Conservation (phyloP, 2,888 invertebrate species). For the Sinhomidia bicolor region DNA sequence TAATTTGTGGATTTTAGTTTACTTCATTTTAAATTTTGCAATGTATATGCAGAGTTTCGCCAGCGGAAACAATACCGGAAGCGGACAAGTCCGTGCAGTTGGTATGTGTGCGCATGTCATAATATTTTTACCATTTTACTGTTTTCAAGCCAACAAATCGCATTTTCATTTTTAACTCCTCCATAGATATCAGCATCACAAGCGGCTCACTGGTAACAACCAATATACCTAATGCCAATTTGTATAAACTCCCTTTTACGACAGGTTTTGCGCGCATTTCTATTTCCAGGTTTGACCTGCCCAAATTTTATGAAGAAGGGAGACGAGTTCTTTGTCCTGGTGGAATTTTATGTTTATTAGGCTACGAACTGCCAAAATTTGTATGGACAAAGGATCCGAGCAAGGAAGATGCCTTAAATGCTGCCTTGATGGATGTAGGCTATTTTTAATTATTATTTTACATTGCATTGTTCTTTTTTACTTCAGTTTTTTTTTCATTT, state of each 20-base stretch:
- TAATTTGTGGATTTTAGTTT: too few relatives aligned
- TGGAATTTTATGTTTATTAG: conserved; percentile 70
- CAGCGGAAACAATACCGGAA: conserved; percentile 82
- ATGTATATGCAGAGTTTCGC: conserved; percentile 77
- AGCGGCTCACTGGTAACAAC: conserved; percentile 82
- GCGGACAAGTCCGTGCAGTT: conserved; percentile 81
- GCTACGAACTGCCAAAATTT: conserved; percentile 73
- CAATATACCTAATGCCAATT: too few relatives aligned
- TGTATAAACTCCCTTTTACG: neutral
- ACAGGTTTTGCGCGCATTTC: neutral
- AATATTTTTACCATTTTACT: neutral
- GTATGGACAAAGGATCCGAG: conserved; percentile 63
- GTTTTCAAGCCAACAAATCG: too few relatives aligned
- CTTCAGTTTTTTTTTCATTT: neutral
- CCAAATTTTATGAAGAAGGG: conserved; percentile 82
- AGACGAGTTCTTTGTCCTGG: conserved; percentile 60
- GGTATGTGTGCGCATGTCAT: conserved; percentile 77
- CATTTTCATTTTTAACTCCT: neutral
- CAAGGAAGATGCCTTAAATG: conserved; percentile 60
- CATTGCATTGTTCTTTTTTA: neutral
- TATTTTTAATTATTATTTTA: neutral
- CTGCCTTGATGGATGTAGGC: conserved; percentile 66
- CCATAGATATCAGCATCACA: conserved; percentile 81
- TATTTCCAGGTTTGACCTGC: conserved; percentile 81
- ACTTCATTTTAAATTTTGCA: too few relatives aligned